Conservation (phyloP, 2,797 vertebrate genomes). For the Amphiprion clarkii region DNA sequence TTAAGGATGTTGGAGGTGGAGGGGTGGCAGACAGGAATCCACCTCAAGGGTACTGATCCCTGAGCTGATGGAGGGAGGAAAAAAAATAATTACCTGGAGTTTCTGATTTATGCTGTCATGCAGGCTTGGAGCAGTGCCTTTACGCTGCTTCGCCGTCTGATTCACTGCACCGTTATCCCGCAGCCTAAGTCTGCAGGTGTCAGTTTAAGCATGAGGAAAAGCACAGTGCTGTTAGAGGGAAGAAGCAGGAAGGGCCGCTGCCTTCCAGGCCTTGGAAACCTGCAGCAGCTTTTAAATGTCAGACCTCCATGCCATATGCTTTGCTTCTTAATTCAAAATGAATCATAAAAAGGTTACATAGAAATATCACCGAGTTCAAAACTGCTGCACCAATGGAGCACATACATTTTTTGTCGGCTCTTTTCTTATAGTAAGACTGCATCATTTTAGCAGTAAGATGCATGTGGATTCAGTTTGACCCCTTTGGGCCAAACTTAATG, state of each 20-base stretch:
- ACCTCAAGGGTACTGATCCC: slow-evolving; percentile 64
- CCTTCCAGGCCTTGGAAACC: slow-evolving; percentile 50
- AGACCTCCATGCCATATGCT: slow-evolving; percentile 53
- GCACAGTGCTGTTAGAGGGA: slow-evolving; percentile 31
- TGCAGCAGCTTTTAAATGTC: slow-evolving; percentile 72
- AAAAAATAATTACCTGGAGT: slow-evolving; percentile 64
- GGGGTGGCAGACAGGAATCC: slow-evolving; percentile 29
- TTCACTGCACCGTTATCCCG: slow-evolving; percentile 56
- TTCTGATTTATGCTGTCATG: slow-evolving; percentile 62
- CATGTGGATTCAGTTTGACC: slow-evolving; percentile 30
- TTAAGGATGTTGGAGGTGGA: slow-evolving; percentile 24
- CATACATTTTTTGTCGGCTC: background rate
- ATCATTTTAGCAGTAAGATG: slow-evolving; percentile 12
- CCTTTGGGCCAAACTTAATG: slow-evolving; percentile 11
- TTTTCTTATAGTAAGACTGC: slow-evolving; percentile 3
- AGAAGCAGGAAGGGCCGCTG: slow-evolving; percentile 38
- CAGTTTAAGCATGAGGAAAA: slow-evolving; percentile 61
- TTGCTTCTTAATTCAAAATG: slow-evolving; percentile 53
- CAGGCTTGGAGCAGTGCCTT: slow-evolving; percentile 34
- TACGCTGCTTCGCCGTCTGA: slow-evolving; percentile 45
- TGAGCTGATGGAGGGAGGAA: slow-evolving; percentile 62
- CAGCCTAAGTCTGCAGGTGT: slow-evolving; percentile 63
- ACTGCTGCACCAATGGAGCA: slow-evolving; percentile 43
- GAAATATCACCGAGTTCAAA: slow-evolving; percentile 65
- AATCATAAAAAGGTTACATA: slow-evolving; percentile 60